A percentile compares a stretch with the other conserved stretches of the same genome.
phyloP scores from a whole-genome alignment of 2,797 vertebrate species.

The Spheniscus humboldti region DNA sequence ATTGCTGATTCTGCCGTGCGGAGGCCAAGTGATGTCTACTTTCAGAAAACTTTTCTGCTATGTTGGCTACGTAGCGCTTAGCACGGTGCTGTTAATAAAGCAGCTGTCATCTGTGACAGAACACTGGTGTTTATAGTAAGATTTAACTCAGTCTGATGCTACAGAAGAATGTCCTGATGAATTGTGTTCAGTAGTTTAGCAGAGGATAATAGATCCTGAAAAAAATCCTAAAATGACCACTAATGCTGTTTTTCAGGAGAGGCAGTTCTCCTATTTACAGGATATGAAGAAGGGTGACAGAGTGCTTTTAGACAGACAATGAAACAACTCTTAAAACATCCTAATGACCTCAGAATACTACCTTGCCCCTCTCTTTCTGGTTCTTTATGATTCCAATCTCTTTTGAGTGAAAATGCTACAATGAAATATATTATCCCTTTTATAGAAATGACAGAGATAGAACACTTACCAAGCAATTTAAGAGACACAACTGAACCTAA shows the following conservation, averaged over 20 bases:
- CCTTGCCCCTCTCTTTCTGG: not conserved
- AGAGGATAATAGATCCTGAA: not conserved
- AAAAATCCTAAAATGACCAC: not conserved
- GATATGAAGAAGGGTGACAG: not conserved
- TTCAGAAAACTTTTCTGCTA: not conserved
- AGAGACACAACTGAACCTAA: conserved; percentile 21
- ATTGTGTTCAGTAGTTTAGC: not conserved
- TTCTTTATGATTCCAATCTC: conserved; percentile 15
- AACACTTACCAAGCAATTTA: conserved; percentile 41
- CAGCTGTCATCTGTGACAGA: not conserved
- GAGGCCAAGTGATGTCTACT: not conserved
- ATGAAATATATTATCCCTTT: conserved; percentile 32
- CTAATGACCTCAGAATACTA: not conserved
- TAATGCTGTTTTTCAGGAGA: not conserved
- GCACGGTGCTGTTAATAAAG: not conserved
- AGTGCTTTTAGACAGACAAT: not conserved
- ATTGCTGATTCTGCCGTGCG: not conserved
- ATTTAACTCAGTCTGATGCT: not conserved
- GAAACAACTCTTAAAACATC: conserved; percentile 12
- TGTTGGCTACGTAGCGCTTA: not conserved
- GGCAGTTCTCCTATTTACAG: not conserved
- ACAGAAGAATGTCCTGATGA: not conserved
- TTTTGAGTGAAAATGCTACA: conserved; percentile 8
- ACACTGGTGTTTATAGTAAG: not conserved
- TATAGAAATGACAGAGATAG: not conserved